phyloP scores from a whole-genome alignment of 2,797 vertebrate genomes.

The Enoplosus armatus region DNA sequence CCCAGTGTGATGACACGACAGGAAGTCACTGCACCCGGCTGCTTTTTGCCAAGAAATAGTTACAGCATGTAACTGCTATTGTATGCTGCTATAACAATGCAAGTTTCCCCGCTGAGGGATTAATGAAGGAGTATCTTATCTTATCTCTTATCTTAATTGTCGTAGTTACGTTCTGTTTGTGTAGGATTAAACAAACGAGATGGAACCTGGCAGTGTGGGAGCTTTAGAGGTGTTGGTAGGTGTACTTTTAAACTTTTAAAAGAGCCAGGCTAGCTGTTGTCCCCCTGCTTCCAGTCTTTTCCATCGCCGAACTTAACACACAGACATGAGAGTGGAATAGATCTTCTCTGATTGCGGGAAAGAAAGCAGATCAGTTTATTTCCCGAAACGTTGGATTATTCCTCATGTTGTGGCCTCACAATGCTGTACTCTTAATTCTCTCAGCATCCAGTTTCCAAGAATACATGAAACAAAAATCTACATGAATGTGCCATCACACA shows the following conservation, averaged over 20 bases:
- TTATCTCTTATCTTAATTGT: too few relatives aligned
- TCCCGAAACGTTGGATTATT: neutral
- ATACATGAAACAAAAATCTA: too few relatives aligned
- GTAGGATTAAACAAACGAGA: neutral
- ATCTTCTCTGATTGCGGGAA: neutral
- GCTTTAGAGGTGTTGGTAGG: neutral
- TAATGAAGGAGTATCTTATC: too few relatives aligned
- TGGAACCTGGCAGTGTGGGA: neutral
- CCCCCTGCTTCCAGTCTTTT: neutral
- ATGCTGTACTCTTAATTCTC: neutral
- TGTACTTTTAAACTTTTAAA: neutral
- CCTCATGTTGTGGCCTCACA: neutral
- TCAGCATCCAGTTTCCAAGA: neutral
- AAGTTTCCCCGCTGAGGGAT: too few relatives aligned
- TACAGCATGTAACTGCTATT: neutral
- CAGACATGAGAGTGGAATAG: too few relatives aligned
- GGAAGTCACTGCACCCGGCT: neutral
- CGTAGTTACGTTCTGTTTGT: neutral
- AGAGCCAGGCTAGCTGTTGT: neutral
- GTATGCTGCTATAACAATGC: too few relatives aligned
- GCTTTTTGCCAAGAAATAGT: neutral
- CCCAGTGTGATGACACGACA: neutral
- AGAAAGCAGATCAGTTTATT: neutral
- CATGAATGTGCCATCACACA: too few relatives aligned
- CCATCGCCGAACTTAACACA: too few relatives aligned